A percentile compares a stretch with the other conserved stretches of the same genome.
phyloP scores from a whole-genome alignment of 2,113 vertebrate species.

The Sphyrna mokarran region DNA sequence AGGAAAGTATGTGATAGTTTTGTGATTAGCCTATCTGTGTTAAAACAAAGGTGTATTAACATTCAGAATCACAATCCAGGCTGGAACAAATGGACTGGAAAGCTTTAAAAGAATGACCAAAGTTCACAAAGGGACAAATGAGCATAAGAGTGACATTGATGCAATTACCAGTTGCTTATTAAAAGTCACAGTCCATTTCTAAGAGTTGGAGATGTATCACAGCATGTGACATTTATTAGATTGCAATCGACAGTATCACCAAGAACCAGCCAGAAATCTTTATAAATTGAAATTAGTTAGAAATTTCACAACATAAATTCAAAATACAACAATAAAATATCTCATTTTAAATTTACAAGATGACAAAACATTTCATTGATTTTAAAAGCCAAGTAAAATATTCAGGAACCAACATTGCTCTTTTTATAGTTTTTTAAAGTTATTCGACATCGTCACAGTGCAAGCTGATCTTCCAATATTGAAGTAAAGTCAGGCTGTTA shows the following conservation, averaged over 20 bases:
- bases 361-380: background rate
- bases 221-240: conserved; percentile 8
- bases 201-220: background rate
- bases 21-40: background rate
- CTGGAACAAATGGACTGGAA: background rate
- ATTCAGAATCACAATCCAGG: background rate
- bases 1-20: background rate
- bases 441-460: background rate
- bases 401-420: background rate
- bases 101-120: background rate
- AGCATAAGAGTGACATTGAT: background rate
- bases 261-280: background rate
- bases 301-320: background rate
- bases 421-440: background rate
- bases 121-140: background rate
- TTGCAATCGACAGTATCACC: background rate
- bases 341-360: background rate
- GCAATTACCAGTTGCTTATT: background rate
- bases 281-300: background rate
- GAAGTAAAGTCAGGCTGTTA: background rate
- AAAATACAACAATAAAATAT: conserved; percentile 2
- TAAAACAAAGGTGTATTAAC: background rate
- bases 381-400: background rate
- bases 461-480: background rate
- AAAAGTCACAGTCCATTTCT: background rate